A percentile compares a stretch with the other conserved stretches of the same genome.
Evolutionary conservation across 2,888 invertebrate species (phyloP).

Genomic region (Crioceris asparagi): DNA sequence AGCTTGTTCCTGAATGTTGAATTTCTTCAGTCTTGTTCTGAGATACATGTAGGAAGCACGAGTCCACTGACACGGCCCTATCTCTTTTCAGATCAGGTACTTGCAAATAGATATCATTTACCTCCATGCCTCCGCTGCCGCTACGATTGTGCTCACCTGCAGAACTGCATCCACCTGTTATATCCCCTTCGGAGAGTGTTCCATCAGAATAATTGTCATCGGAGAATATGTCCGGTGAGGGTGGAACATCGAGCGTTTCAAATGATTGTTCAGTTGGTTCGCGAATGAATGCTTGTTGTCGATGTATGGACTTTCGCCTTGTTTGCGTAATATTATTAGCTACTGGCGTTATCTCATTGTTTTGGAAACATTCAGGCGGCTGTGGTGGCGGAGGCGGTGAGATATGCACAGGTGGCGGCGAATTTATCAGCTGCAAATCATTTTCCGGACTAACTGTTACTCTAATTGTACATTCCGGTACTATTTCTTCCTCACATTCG

Average conservation of each 20-base stretch:
- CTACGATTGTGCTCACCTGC: too few relatives aligned
- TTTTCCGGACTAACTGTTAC: conserved; percentile 53
- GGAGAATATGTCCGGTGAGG: conserved; percentile 34
- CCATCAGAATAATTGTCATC: conserved; percentile 35
- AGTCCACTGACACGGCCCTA: conserved; percentile 80
- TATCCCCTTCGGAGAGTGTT: conserved; percentile 26
- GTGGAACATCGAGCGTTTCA: conserved; percentile 51
- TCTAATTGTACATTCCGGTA: conserved; percentile 48
- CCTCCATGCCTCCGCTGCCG: conserved; percentile 31
- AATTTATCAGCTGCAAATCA: conserved; percentile 38
- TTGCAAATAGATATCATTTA: conserved; percentile 40
- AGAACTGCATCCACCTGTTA: conserved; percentile 19
- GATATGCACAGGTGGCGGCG: conserved; percentile 24
- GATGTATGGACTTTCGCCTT: conserved; percentile 63
- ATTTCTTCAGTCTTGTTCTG: conserved; percentile 61
- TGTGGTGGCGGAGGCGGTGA: conserved; percentile 38
- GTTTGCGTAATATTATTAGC: conserved; percentile 30
- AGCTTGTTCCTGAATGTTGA: conserved; percentile 48
- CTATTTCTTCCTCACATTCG: conserved; percentile 31
- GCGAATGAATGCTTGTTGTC: conserved; percentile 74
- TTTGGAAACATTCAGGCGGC: conserved; percentile 48
- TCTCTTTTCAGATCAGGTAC: conserved; percentile 78
- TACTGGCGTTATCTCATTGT: conserved; percentile 30
- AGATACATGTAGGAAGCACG: conserved; percentile 71
- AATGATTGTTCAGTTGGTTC: conserved; percentile 53